A percentile compares a stretch with the other conserved stretches of the same genome.
These are phyloP conservation scores for Hypomecis atomaria DNA, from an alignment of 2,888 invertebrate species.

Conservation along the genomic window DNA sequence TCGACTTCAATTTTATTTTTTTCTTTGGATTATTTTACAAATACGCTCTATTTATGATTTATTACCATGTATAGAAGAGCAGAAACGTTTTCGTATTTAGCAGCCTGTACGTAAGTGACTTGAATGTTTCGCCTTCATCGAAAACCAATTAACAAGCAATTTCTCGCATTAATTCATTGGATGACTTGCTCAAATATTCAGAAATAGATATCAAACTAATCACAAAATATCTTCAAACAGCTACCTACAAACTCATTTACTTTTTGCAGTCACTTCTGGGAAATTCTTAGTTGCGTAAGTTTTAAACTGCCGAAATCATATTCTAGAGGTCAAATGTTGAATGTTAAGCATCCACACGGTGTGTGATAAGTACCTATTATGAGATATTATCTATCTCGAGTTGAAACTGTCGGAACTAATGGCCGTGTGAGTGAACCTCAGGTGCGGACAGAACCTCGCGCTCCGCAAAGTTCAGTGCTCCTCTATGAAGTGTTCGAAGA, in stretches of 20 bases:
- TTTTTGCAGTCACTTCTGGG: slow-evolving; percentile 31
- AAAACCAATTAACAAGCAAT: slow-evolving; percentile 60
- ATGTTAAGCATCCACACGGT: slow-evolving; percentile 44
- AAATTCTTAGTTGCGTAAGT: slow-evolving; percentile 22
- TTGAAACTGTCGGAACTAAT: slow-evolving; percentile 75
- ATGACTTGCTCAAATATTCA: slow-evolving; percentile 59
- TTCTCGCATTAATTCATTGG: slow-evolving; percentile 57
- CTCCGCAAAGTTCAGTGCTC: slow-evolving; percentile 81
- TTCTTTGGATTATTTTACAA: too few species aligned
- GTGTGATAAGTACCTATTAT: slow-evolving; percentile 56
- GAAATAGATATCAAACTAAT: slow-evolving; percentile 25
- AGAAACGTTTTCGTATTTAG: slow-evolving; percentile 8
- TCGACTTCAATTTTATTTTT: too few species aligned
- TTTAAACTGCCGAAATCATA: slow-evolving; percentile 39
- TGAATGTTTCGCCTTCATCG: slow-evolving; percentile 52
- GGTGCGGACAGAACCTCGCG: slow-evolving; percentile 73
- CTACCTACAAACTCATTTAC: slow-evolving; percentile 33
- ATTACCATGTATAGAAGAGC: background rate
- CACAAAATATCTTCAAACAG: slow-evolving; percentile 19
- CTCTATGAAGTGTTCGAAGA: slow-evolving; percentile 51
- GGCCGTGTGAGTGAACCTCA: slow-evolving; percentile 76
- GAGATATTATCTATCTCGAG: slow-evolving; percentile 69
- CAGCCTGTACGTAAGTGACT: background rate
- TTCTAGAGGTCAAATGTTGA: slow-evolving; percentile 28
- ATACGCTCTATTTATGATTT: too few species aligned